These are phyloP conservation scores for Tetranychus piercei DNA, from an alignment of 2,888 invertebrate genomes.

Conservation along the genomic window DNA sequence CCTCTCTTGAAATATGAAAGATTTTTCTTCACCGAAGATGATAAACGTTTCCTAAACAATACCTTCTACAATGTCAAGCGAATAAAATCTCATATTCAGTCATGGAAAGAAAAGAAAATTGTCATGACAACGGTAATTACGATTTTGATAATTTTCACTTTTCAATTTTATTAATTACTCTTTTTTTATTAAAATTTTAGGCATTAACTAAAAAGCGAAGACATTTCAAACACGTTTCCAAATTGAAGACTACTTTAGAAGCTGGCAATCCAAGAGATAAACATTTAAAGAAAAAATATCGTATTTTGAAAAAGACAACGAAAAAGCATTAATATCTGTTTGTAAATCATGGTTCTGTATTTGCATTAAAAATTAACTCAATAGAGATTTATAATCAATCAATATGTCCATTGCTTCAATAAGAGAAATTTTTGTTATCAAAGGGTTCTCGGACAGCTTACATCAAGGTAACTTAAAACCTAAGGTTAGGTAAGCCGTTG, in stretches of 20 bases:
- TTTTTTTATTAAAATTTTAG: neutral
- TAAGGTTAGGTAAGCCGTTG: neutral
- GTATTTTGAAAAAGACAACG: neutral
- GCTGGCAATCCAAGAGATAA: neutral
- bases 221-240: slow-evolving; percentile 1
- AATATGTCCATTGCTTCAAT: too few species aligned
- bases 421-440: neutral
- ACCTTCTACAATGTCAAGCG: neutral
- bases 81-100: neutral
- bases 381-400: too few species aligned
- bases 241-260: slow-evolving; percentile 2
- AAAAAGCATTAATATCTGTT: neutral
- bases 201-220: slow-evolving; percentile 6
- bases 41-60: neutral
- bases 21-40: neutral
- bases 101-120: slow-evolving; percentile 2
- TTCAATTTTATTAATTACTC: neutral
- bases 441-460: neutral
- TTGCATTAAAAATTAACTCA: too few species aligned
- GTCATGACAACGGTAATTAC: neutral
- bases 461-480: neutral
- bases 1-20: neutral
- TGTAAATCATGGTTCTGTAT: too few species aligned
- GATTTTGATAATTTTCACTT: neutral
- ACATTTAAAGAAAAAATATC: neutral